Base-by-base conservation (phyloP, 2,888 invertebrate species). In the Scotopteryx bipunctaria region DNA sequence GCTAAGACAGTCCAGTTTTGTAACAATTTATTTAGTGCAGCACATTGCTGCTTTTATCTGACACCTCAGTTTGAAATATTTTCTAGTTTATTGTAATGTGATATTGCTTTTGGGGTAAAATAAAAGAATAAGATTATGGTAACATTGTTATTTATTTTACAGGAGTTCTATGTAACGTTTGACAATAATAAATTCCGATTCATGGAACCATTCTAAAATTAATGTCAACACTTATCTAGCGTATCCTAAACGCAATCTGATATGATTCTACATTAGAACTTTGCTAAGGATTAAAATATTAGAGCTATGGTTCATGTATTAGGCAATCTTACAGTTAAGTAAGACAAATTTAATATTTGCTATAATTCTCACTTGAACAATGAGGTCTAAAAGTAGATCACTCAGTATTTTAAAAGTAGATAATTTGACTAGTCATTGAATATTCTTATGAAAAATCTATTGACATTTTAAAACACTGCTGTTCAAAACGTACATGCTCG, bases 131-230 rank as follows among this genome's bases (percentile, higher is more conserved):
- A 66, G 57, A 45, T 40, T 83, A 80, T 83, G 81, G 87, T 89
- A 89, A 89, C 89, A 89, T 88, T 86, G 83, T 84, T 83, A 85
- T 88, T 89, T 88, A 86, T 80, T 88, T 87, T 87, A 87, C 86
- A 85, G 83, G 86, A 86, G 83, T 81, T 74, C 88, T 88, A 44
- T 44, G 35, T 44, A 89, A 89, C 86, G 84, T 83, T 86, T 86
- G 83, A 87, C 86, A 82, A 83, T 86, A 81, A 80, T 84, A 83
- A 80, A 83, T 83, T 80, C 82, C 80, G 74, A 79, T 80, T 70
- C 61, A 55, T 75, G 84, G 85, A 83, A 85, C 79, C 73, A 75
- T 88, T 87, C 86, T 73, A 87, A 89, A 88, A 88, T 83, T 81
- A 86, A 85, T 81, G 78, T 86, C 83, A 89, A 87, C 87, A 85